A percentile compares a stretch with the other conserved stretches of the same genome.
These are phyloP conservation scores for Epinotia demarniana DNA, from an alignment of 2,888 invertebrate species.

Conservation along the genomic window DNA sequence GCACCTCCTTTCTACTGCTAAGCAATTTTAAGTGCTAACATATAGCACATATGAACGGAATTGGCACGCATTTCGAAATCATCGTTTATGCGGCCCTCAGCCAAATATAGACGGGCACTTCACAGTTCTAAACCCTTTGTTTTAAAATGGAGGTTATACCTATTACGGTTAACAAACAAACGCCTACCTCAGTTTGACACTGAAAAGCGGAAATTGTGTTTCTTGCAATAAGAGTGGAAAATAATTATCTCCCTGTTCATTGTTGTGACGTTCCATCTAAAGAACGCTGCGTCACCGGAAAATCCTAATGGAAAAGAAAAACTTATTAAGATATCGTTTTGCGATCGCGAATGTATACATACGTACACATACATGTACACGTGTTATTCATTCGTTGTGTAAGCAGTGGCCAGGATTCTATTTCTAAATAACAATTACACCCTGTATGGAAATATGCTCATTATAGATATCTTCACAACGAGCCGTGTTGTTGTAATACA, in stretches of 20 bases:
- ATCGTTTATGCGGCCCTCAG: constrained; percentile 20
- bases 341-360: background rate
- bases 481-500: too few species aligned
- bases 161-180: background rate
- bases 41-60: constrained; percentile 4
- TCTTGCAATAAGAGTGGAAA: constrained; percentile 12
- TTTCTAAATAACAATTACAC: too few species aligned
- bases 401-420: too few species aligned
- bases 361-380: background rate
- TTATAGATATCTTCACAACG: too few species aligned
- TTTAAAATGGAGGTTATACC: constrained; percentile 17
- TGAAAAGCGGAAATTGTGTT: constrained; percentile 12
- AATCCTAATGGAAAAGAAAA: background rate
- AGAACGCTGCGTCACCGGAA: constrained; percentile 9
- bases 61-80: background rate
- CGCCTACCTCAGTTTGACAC: background rate
- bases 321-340: background rate
- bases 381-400: too few species aligned
- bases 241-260: constrained; percentile 20
- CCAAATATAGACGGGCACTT: constrained; percentile 27
- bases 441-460: too few species aligned
- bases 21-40: constrained; percentile 3
- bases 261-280: constrained; percentile 6
- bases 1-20: constrained; percentile 13
- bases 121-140: constrained; percentile 19